phyloP scores from a whole-genome alignment of 2,888 invertebrate species.

The Dendrolimus pini region DNA sequence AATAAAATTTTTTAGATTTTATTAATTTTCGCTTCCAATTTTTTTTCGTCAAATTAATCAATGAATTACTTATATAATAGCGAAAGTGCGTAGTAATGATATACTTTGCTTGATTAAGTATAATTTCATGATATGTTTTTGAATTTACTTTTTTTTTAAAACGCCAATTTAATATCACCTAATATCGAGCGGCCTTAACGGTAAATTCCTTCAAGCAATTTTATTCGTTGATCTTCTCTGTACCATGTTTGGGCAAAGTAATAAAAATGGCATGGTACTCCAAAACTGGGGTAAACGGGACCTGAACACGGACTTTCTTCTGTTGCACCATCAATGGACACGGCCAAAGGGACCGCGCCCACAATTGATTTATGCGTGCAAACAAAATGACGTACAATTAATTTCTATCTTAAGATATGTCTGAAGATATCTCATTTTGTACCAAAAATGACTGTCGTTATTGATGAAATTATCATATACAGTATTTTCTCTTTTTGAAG shows the following conservation, averaged over 20 bases:
- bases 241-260: not conserved
- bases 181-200: not conserved
- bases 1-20: too few species aligned
- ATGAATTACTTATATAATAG: too few species aligned
- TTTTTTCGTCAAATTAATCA: too few species aligned
- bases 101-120: too few species aligned
- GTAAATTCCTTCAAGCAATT: not conserved
- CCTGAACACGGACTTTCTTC: slow-evolving; percentile 38
- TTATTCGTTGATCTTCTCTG: not conserved
- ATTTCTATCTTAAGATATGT: slow-evolving; percentile 28
- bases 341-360: slow-evolving; percentile 56
- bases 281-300: not conserved
- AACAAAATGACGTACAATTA: slow-evolving; percentile 13
- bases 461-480: too few species aligned
- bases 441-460: slow-evolving; percentile 2
- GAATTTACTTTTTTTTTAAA: too few species aligned
- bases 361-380: slow-evolving; percentile 62
- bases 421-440: slow-evolving; percentile 23
- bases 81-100: too few species aligned
- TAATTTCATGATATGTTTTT: too few species aligned
- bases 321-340: slow-evolving; percentile 43
- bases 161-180: too few species aligned
- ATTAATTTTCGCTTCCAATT: too few species aligned
- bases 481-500: too few species aligned
- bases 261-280: not conserved